Evolutionary conservation across 2,113 vertebrate genomes (phyloP).

Genomic region (Fulmarus glacialis): DNA sequence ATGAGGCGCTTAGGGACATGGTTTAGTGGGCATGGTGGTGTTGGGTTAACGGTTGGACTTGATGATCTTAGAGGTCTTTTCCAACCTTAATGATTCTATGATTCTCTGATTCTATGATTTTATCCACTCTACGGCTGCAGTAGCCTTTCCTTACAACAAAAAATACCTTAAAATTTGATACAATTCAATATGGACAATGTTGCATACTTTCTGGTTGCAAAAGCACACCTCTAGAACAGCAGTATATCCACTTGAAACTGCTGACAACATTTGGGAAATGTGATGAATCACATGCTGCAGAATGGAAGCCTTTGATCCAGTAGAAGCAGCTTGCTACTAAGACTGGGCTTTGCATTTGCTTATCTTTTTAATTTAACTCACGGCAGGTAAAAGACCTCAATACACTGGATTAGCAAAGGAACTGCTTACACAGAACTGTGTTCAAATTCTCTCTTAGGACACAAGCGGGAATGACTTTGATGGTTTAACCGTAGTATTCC

Average conservation of each 20-base stretch:
- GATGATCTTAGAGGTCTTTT: no score
- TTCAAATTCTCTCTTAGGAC: background rate
- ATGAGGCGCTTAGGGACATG: no score
- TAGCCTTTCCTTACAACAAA: background rate
- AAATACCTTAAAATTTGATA: background rate
- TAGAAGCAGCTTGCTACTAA: background rate
- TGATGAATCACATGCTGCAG: background rate
- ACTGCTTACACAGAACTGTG: accelerated
- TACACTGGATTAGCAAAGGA: background rate
- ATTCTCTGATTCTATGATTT: no score
- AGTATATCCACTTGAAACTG: background rate
- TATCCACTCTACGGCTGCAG: background rate
- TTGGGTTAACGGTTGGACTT: no score
- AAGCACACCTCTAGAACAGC: background rate
- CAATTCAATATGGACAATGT: background rate
- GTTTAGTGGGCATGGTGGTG: no score
- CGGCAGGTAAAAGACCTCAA: background rate
- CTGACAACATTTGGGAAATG: background rate
- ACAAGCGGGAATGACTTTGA: background rate
- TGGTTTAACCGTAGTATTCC: background rate
- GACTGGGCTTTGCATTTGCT: background rate
- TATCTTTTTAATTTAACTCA: background rate
- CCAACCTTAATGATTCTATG: no score
- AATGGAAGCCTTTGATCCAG: background rate
- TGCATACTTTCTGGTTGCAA: background rate